Evolutionary conservation across 2,113 vertebrate species (phyloP).

Genomic region (Mobula hypostoma): DNA sequence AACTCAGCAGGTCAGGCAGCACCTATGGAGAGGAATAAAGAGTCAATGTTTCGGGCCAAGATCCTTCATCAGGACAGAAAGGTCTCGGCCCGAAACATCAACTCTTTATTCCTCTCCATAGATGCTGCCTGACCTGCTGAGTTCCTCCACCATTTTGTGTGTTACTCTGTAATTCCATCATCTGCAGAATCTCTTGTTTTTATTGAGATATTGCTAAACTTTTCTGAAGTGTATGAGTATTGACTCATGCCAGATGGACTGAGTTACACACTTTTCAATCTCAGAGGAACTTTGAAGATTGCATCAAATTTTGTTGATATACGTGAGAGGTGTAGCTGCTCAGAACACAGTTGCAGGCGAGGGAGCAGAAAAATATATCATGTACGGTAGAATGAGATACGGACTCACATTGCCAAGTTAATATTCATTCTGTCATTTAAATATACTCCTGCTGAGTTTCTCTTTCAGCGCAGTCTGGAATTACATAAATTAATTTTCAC

Average conservation of each 20-base stretch:
- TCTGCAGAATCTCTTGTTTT: no score
- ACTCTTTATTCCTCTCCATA: no score
- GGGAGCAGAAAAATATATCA: not conserved
- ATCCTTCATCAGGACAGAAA: no score
- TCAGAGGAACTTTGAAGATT: not conserved
- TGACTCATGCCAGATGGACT: not conserved
- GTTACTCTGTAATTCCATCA: no score
- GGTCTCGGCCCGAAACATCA: no score
- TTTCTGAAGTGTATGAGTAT: not conserved
- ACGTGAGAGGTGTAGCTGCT: not conserved
- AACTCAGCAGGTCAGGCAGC: no score
- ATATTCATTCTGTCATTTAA: conserved; percentile 29
- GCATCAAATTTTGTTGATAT: not conserved
- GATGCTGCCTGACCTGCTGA: no score
- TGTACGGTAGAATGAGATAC: not conserved
- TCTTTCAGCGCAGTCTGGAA: conserved; percentile 5
- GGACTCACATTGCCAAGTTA: not conserved
- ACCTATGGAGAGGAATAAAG: no score
- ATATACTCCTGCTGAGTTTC: not conserved
- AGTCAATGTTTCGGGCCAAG: no score
- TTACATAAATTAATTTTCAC: not conserved
- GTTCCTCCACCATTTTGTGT: no score
- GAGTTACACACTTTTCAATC: not conserved
- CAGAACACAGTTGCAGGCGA: not conserved
- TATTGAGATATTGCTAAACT: no score